A percentile compares a stretch with the other conserved stretches of the same genome.
phyloP scores from a whole-genome alignment of 2,113 vertebrate species.

The Rousettus leschenaultii region DNA sequence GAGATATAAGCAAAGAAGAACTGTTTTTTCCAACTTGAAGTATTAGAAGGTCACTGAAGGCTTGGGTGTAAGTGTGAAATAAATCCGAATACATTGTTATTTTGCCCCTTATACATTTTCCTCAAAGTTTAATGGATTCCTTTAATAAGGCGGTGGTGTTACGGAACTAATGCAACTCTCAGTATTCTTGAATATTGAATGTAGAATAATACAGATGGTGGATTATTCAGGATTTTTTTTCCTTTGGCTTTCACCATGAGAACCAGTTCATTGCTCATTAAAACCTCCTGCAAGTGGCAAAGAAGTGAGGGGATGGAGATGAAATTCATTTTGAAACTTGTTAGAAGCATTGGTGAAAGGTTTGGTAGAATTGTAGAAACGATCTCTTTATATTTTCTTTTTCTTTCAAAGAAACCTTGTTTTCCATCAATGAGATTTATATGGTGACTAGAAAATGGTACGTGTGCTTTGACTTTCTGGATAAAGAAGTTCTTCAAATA shows the following conservation, averaged over 20 bases:
- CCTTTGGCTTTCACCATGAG: conserved; percentile 6
- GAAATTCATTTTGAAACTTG: conserved; percentile 72
- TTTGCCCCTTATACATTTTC: background rate
- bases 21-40: background rate
- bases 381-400: conserved; percentile 49
- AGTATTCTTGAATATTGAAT: background rate
- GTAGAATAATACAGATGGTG: background rate
- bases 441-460: conserved; percentile 61
- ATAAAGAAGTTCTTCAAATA: conserved; percentile 57
- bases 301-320: background rate
- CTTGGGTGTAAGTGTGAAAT: background rate
- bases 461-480: conserved; percentile 42
- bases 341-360: conserved; percentile 73
- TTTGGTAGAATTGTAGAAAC: conserved; percentile 61
- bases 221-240: conserved; percentile 18
- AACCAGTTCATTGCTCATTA: conserved; percentile 41
- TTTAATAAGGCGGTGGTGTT: background rate
- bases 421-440: conserved; percentile 72
- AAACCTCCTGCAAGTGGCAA: conserved; percentile 48
- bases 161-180: background rate
- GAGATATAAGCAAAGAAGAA: background rate
- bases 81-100: background rate
- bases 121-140: background rate
- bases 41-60: background rate
- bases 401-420: conserved; percentile 63